Evolutionary conservation across 2,888 invertebrate genomes (phyloP), one percentile per base, ranked within the genome.

Genomic region (Platycheirus albimanus): DNA sequence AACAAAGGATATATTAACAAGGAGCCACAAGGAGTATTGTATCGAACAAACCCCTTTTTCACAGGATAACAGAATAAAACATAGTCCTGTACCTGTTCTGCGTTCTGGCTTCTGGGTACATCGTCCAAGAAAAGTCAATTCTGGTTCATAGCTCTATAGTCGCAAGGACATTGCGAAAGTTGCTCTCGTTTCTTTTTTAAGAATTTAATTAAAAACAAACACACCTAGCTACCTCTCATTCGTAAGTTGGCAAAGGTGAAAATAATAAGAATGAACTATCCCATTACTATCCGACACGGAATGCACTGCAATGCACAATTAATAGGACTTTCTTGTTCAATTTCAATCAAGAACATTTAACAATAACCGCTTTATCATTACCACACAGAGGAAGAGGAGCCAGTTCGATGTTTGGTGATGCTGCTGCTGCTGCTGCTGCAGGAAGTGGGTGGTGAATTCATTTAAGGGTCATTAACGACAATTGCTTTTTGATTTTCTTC

Each of bases 121-220:
- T 4, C 24, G 43, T n/a, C n/a, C 41, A 54, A 45, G 20, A 28
- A 41, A 24, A 74, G 74, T 74, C 47, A 79, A 79, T 24, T 4
- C 66, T 71, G 77, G 41, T 54, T 61, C 11, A n/a, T n/a, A n/a
- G n/a, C n/a, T n/a, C n/a, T n/a, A n/a, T n/a, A n/a, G n/a, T n/a
- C n/a, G n/a, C 41, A 66, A 61, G 58, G 74, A 79, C 63, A 56
- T 33, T 63, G 52, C 38, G 45, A 61, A 61, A 45, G 17, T 61
- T 61, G 28, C 7, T 43, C 30, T 45, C 30, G 19, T 61, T 64
- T 24, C 41, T n/a, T 58, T 66, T 33, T 33, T 33, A 20, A 52
- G 30, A 77, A 77, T 81, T 81, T 81, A 81, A 77, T 81, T 81
- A 81, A 81, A 81, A 76, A 56, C 71, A 76, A 81, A 77, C 77